Evolutionary conservation across 2,888 invertebrate genomes (phyloP), one percentile per base, ranked within the genome.

Genomic region (Pammene aurita): DNA sequence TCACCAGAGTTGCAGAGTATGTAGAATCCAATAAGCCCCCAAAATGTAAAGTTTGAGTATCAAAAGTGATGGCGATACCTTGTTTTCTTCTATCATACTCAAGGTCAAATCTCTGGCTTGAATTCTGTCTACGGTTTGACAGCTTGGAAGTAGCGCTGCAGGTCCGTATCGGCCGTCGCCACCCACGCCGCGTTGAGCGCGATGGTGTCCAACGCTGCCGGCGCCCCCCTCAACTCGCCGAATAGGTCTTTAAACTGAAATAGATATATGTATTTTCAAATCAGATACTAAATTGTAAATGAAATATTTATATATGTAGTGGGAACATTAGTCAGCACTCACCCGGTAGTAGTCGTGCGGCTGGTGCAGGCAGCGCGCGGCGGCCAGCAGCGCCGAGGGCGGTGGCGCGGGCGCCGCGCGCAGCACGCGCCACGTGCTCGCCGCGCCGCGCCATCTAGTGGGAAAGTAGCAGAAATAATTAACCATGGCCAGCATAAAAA

Each of bases 111-210:
- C 26, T 26, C 26, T 26, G 26, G 26, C 4, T 26, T 26, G 26
- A 26, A 26, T 1, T 26, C 4, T 26, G 26, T 26, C 26, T 68
- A 64, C 7, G 64, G 72, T 48, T 66, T 48, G 44, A 78, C 73
- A 0, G 80, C 76, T 11, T 70, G 84, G 76, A 92, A 92, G 73
- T 92, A 91, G 2, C 84, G 75, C 1, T 83, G 76, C 0, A 93
- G 76, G 60, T 94, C 94, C 0, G 87, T 87, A 76, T 94, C 94
- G 11, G 94, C 94, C 34, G 92, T 85, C 0, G 87, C 78, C 54
- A 97, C 95, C 97, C 97, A 97, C 72, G 96, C 95, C 1, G 96
- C 95, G 90, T 97, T 97, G 18, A 96, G 93, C 11, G 95, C 95
- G 34, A 97, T 96, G 0, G 94, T 96, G 86, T 97, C 97, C 56